Percentiles rank a stretch among this genome's conserved stretches.
Evolutionary conservation across 2,797 vertebrate genomes (phyloP).

Genomic region (Taenioides sp.): DNA sequence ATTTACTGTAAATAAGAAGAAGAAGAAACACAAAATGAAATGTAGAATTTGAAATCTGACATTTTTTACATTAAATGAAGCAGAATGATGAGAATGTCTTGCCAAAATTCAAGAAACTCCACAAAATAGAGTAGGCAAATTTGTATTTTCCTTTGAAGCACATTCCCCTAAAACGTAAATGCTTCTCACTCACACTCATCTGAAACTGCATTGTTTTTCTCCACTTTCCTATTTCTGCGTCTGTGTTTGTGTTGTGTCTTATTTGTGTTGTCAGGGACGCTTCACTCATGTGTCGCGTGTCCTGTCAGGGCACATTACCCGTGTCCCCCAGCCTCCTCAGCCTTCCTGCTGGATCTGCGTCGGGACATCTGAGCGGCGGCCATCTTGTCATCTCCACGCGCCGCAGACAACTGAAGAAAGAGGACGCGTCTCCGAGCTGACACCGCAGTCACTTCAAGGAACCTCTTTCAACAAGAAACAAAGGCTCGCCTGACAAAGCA

Average conservation of each 20-base stretch:
- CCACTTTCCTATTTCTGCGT: slow-evolving; percentile 47
- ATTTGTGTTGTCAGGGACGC: slow-evolving; percentile 79
- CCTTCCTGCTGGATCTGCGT: slow-evolving; percentile 84
- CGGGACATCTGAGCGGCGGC: slow-evolving; percentile 81
- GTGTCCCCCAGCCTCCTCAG: slow-evolving; percentile 73
- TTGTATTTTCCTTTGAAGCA: not conserved
- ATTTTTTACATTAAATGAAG: no score
- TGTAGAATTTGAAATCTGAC: no score
- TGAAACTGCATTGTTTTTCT: slow-evolving; percentile 57
- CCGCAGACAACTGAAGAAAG: slow-evolving; percentile 83
- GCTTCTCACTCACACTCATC: slow-evolving; percentile 22
- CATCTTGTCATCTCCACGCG: slow-evolving; percentile 64
- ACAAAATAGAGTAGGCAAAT: slow-evolving; percentile 3
- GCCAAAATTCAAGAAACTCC: slow-evolving; percentile 10
- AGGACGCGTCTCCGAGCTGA: slow-evolving; percentile 80
- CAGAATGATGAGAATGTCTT: no score
- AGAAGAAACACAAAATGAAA: no score
- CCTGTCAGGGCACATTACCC: slow-evolving; percentile 81
- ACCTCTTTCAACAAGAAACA: slow-evolving; percentile 83
- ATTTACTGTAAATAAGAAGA: no score
- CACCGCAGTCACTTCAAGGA: slow-evolving; percentile 85
- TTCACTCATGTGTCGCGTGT: slow-evolving; percentile 73
- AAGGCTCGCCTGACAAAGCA: slow-evolving; percentile 81
- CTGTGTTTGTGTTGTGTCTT: slow-evolving; percentile 67
- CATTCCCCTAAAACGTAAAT: slow-evolving; percentile 15